Conservation (phyloP, 2,888 invertebrate species). For the Diarsia brunnea region DNA sequence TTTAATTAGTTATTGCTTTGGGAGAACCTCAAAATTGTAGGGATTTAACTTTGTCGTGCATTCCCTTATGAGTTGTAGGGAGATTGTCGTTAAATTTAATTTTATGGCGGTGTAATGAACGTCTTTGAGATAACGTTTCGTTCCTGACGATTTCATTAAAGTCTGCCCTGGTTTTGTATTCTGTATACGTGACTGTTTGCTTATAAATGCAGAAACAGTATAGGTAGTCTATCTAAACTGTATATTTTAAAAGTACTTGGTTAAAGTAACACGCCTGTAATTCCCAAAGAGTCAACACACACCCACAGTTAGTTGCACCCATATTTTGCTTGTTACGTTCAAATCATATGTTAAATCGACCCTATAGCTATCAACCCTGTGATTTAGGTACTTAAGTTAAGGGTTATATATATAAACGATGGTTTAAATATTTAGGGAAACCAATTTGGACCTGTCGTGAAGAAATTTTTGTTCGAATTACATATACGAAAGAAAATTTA, state of each 20-base stretch:
- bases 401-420: background rate
- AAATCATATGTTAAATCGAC: background rate
- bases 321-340: background rate
- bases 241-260: background rate
- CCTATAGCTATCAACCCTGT: background rate
- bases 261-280: background rate
- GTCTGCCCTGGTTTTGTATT: background rate
- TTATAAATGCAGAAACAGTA: background rate
- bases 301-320: background rate
- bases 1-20: conserved; percentile 56
- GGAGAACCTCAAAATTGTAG: conserved; percentile 42
- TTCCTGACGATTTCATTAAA: conserved; percentile 21
- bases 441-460: background rate
- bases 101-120: conserved; percentile 40
- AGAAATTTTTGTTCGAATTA: background rate
- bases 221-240: background rate
- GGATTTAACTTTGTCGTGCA: conserved; percentile 35
- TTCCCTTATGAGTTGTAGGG: conserved; percentile 28
- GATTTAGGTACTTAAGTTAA: background rate
- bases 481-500: background rate
- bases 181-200: background rate
- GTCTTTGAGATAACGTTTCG: conserved; percentile 17
- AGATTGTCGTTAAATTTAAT: conserved; percentile 49
- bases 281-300: background rate
- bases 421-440: background rate